Base-by-base conservation (phyloP, 2,113 vertebrate genomes). In the Neodontobutis hainanensis region DNA sequence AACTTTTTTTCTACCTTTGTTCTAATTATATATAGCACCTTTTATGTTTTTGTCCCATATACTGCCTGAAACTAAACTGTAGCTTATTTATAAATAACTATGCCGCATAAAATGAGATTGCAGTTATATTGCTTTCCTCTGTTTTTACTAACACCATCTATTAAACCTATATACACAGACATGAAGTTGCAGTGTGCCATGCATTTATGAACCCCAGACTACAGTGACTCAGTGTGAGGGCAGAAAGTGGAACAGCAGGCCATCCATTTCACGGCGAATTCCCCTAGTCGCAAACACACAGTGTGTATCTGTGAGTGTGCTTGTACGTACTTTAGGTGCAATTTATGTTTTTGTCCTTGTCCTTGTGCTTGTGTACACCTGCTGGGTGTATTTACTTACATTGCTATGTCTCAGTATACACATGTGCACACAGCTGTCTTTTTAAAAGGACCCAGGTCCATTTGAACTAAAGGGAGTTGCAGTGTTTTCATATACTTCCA, bases 381-480 rank as follows among this genome's bases (percentile, higher is more conserved):
- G 81, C 83, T 88, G 86, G 42, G 65, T 62, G 57, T 87, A 76
- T 88, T 87, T 85, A 83, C 78, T 76, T 64, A 71, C 70, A 75
- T 48, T 70, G 19, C 76, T 69, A 59, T 73, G 79, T 81, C 75
- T 87, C 75, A 74, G 70, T 77, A 65, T 78, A 75, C 65, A 75
- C 80, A 80, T 83, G 77, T 77, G 78, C 78, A 89, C 77, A 78
- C 80, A 78, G 67, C 78, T 86, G 82, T 75, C 82, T 82, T 45
- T 70, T 52, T 47, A 75, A 64, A 59, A 58, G 59, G 55, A 48
- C 67, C 70, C 52, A 36, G 64, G 75, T 67, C 73, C 32, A 57
- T 72, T 68, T 82, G 79, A 67, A 68, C 75, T 48, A 79, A 66
- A 75, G 36, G 57, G 61, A 70, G 74, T 62, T 56, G 66, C 55